Evolutionary conservation across 2,797 vertebrate species (phyloP), one percentile per base, ranked within the genome.

Genomic region (Ptychobarbus kaznakovi): DNA sequence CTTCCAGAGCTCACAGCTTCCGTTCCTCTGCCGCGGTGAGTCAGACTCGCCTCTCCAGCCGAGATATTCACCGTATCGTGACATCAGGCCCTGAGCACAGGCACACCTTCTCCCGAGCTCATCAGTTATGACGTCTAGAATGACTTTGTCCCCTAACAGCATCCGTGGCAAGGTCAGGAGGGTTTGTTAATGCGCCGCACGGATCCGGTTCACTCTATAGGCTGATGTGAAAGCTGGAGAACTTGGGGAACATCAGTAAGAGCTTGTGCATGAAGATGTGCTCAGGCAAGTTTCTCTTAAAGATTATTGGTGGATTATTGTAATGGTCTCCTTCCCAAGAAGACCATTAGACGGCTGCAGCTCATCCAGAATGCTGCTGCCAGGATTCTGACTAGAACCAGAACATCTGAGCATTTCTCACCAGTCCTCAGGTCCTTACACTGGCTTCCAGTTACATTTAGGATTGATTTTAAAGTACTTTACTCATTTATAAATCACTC

Each of bases 1-100:
- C 91, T 92, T 89, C 87, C 89, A 92, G 93, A 88, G 92, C 90
- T 92, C 88, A 65, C 86, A 90, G 91, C 81, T 82, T 75, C 49
- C 63, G 22, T 40, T 28, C 42, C 32, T 7, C 70, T 69, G 56
- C 61, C n/a, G 68, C 56, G 53, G 20, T 81, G 79, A 78, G 73
- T 72, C 87, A 83, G 77, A 65, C 65, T 49, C 68, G 72, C 73
- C 44, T 68, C 70, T 40, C 44, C 65, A 51, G 72, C n/a, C 11
- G 10, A 61, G 73, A 86, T 68, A 78, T 82, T 35, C 11, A 73
- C 65, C 53, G 61, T 58, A 35, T n/a, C 61, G 56, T 81, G 86
- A 77, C 78, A 84, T 80, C 66, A 66, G 12, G 42, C 65, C 63
- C 66, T 38, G n/a, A 75, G 58, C 80, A 63, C 44, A 22, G 38